A percentile compares a stretch with the other conserved stretches of the same genome.
Conservation (phyloP, 2,113 vertebrate species). For the Macroglossus sobrinus region DNA sequence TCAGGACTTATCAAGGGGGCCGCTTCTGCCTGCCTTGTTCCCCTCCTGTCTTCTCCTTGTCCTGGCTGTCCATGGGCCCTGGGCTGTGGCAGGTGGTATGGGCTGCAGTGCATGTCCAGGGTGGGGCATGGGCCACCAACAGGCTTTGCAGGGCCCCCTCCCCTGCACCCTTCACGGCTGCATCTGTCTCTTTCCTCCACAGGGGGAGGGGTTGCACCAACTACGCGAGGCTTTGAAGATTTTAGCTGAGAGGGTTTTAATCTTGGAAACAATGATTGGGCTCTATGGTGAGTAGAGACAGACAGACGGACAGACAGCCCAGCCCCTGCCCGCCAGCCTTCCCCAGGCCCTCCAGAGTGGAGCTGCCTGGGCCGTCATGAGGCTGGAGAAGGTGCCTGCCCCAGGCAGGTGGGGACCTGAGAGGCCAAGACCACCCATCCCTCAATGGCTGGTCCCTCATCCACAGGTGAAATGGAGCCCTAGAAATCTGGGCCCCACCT, state of each 20-base stretch:
- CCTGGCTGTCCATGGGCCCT: slow-evolving; percentile 23
- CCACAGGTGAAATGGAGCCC: neutral
- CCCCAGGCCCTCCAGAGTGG: neutral
- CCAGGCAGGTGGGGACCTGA: neutral
- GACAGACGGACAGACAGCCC: slow-evolving; percentile 67
- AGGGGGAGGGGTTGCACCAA: slow-evolving; percentile 99
- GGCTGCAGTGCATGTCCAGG: slow-evolving; percentile 58
- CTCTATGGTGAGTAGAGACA: slow-evolving; percentile 98
- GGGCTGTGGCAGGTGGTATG: slow-evolving; percentile 50
- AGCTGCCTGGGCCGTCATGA: slow-evolving; percentile 1
- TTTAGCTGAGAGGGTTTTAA: slow-evolving; percentile 99
- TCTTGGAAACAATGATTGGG: slow-evolving; percentile 99
- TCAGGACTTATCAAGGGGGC: neutral
- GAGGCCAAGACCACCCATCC: neutral
- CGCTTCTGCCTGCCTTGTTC: slow-evolving; percentile 35
- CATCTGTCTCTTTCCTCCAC: slow-evolving; percentile 97
- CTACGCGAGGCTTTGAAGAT: slow-evolving; percentile 99
- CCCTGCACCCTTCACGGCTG: slow-evolving; percentile 90
- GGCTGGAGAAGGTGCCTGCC: slow-evolving; percentile 12
- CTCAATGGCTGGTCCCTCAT: neutral
- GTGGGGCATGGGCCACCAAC: slow-evolving; percentile 44
- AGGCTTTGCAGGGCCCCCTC: slow-evolving; percentile 60
- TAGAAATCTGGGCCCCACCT: neutral
- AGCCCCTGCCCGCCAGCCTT: slow-evolving; percentile 42
- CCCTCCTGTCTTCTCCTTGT: neutral